These are phyloP conservation scores for Esox niger DNA, from an alignment of 2,113 vertebrate genomes.

Conservation along the genomic window DNA sequence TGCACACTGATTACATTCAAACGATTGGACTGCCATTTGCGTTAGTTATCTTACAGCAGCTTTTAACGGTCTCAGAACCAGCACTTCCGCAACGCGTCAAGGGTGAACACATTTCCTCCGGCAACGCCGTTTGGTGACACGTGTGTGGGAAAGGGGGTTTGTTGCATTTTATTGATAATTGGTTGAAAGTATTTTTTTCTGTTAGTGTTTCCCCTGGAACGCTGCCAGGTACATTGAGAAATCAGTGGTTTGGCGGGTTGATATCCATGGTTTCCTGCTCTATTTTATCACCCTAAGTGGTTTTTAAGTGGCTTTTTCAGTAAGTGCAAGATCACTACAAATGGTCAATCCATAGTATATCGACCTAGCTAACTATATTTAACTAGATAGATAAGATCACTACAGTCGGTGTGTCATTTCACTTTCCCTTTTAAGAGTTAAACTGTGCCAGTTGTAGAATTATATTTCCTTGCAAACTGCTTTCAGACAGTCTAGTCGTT, in stretches of 20 bases:
- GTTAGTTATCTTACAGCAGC: conserved; percentile 40
- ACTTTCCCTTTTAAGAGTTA: neutral
- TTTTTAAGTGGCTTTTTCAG: conserved; percentile 2
- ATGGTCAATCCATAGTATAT: too few relatives aligned
- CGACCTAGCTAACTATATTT: too few relatives aligned
- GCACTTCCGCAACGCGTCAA: conserved; percentile 6
- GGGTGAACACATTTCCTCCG: neutral
- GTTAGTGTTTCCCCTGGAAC: conserved; percentile 10
- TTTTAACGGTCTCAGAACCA: conserved; percentile 25
- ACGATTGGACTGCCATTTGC: conserved; percentile 37
- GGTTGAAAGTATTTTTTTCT: conserved; percentile 8
- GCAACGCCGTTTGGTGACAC: conserved; percentile 19
- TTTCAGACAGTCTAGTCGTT: neutral
- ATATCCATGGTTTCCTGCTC: conserved; percentile 2
- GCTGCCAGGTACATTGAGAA: neutral
- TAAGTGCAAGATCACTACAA: neutral
- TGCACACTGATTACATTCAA: conserved; percentile 48
- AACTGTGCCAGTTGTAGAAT: neutral
- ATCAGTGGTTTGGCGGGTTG: conserved; percentile 7
- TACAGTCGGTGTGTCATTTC: conserved; percentile 5
- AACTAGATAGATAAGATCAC: too few relatives aligned
- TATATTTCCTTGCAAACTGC: neutral
- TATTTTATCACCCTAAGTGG: neutral
- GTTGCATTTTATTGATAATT: neutral
- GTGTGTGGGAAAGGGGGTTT: conserved; percentile 1